These are phyloP conservation scores for Plagodis dolabraria DNA, from an alignment of 2,888 invertebrate genomes.

Conservation along the genomic window DNA sequence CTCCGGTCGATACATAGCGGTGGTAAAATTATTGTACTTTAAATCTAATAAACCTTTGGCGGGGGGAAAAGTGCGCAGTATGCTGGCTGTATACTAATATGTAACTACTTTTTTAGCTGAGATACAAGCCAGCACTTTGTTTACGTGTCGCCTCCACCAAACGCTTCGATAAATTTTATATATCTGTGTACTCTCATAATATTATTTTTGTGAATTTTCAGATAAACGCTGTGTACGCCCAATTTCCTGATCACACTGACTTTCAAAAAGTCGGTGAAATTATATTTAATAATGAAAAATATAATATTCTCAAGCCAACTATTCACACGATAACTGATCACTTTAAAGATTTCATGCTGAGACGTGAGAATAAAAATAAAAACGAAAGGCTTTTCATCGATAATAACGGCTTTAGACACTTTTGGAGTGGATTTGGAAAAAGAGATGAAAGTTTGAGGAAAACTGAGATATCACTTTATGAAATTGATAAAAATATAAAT, in stretches of 20 bases:
- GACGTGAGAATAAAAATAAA: slow-evolving; percentile 36
- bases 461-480: slow-evolving; percentile 30
- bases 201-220: slow-evolving; percentile 26
- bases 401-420: slow-evolving; percentile 64
- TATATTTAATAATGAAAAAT: slow-evolving; percentile 54
- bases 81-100: too few species aligned
- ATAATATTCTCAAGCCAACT: slow-evolving; percentile 59
- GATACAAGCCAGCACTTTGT: too few species aligned
- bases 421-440: slow-evolving; percentile 53
- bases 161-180: too few species aligned
- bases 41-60: too few species aligned
- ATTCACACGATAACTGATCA: slow-evolving; percentile 58
- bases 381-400: slow-evolving; percentile 57
- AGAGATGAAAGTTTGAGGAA: slow-evolving; percentile 48
- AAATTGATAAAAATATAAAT: slow-evolving; percentile 10
- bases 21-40: too few species aligned
- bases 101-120: too few species aligned
- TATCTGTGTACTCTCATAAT: not conserved
- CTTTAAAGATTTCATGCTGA: slow-evolving; percentile 56
- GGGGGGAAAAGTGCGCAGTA: too few species aligned
- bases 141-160: too few species aligned
- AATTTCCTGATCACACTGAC: slow-evolving; percentile 55
- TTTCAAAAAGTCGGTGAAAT: slow-evolving; percentile 61
- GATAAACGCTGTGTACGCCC: slow-evolving; percentile 26
- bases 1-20: too few species aligned